Evolutionary conservation across 2,888 invertebrate genomes (phyloP).

Genomic region (Xylota sylvarum): DNA sequence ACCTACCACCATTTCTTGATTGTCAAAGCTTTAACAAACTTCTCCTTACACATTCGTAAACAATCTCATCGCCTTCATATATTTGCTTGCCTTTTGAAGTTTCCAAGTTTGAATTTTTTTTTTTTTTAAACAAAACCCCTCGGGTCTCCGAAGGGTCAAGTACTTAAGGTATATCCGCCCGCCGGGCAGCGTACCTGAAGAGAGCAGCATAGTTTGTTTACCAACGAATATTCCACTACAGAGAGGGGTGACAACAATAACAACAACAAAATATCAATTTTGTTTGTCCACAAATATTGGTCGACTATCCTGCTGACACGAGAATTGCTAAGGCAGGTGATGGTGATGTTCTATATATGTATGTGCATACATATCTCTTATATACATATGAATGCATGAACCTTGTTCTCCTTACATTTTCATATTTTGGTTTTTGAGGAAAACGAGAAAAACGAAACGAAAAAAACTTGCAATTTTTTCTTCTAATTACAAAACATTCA

Average conservation of each 20-base stretch:
- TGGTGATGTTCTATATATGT: slow-evolving; percentile 21
- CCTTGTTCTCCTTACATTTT: slow-evolving; percentile 18
- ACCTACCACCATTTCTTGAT: background rate
- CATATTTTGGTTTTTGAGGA: slow-evolving; percentile 44
- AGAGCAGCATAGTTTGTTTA: slow-evolving; percentile 64
- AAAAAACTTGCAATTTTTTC: slow-evolving; percentile 55
- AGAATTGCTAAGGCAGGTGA: slow-evolving; percentile 32
- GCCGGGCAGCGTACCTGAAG: slow-evolving; percentile 33
- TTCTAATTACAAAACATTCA: slow-evolving; percentile 75
- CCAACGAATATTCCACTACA: slow-evolving; percentile 56
- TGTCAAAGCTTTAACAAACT: background rate
- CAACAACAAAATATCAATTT: slow-evolving; percentile 44
- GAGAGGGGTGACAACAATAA: slow-evolving; percentile 67
- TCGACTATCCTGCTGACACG: slow-evolving; percentile 45
- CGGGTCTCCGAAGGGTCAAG: slow-evolving; percentile 58
- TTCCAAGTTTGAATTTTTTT: slow-evolving; percentile 47
- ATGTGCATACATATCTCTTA: background rate
- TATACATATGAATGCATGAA: background rate
- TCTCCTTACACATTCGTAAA: slow-evolving; percentile 19
- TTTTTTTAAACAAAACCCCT: slow-evolving; percentile 18
- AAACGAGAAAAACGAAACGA: slow-evolving; percentile 3
- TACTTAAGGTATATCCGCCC: slow-evolving; percentile 41
- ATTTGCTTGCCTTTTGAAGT: slow-evolving; percentile 49
- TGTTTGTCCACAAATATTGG: slow-evolving; percentile 70
- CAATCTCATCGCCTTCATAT: slow-evolving; percentile 15